Percentiles rank a stretch among this genome's conserved stretches.
These are phyloP conservation scores for Tokudaia tokunoshimensis DNA, from an alignment of 2,797 vertebrate genomes.

Conservation along the genomic window DNA sequence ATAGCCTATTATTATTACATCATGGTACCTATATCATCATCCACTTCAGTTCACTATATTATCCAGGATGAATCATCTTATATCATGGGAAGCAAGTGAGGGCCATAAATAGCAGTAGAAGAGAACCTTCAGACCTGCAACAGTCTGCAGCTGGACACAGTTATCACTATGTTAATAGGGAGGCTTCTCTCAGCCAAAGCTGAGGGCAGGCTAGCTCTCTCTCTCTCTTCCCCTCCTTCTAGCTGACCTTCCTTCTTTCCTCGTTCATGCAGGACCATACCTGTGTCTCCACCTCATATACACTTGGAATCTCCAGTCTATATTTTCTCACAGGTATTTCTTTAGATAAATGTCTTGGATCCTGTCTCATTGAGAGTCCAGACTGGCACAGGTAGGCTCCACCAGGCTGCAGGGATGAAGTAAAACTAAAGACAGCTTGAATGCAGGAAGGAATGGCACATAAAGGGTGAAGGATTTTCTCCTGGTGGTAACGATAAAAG, in stretches of 20 bases:
- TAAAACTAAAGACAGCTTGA: background rate
- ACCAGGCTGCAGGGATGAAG: background rate
- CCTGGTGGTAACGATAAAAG: background rate
- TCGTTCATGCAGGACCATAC: background rate
- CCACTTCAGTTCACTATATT: background rate
- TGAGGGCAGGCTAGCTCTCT: background rate
- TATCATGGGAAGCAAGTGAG: background rate
- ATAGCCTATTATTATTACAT: background rate
- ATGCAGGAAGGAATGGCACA: background rate
- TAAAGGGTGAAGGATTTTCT: background rate
- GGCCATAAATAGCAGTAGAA: background rate
- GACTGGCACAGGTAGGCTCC: background rate
- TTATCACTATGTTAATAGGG: background rate
- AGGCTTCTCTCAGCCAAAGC: background rate
- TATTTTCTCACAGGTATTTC: background rate
- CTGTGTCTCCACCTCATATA: background rate
- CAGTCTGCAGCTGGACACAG: background rate
- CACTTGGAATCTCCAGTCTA: accelerated
- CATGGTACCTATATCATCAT: background rate
- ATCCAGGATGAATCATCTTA: no score
- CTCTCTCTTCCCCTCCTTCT: background rate
- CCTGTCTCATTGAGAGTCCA: background rate
- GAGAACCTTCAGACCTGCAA: background rate
- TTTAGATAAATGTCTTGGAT: background rate
- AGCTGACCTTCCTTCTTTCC: background rate